Evolutionary conservation across 2,113 vertebrate species (phyloP).

Genomic region (Oncorhynchus tshawytscha): DNA sequence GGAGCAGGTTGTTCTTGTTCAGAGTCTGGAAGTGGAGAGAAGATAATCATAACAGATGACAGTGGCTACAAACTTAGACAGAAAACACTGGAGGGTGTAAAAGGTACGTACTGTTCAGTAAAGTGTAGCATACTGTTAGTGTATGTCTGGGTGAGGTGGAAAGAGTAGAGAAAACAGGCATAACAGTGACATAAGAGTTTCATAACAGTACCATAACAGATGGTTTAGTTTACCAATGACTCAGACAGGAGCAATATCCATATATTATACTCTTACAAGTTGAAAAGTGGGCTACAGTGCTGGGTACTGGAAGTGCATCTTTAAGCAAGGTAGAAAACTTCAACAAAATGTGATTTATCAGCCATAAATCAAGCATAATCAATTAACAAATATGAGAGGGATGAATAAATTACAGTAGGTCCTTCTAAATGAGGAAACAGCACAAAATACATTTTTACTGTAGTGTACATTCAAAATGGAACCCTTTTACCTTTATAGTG

Average conservation of each 20-base stretch:
- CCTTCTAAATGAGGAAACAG: constrained; percentile 12
- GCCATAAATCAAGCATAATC: constrained; percentile 33
- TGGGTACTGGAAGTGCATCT: constrained; percentile 21
- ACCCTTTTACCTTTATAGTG: too few relatives aligned
- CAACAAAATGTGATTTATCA: constrained; percentile 52
- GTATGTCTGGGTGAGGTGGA: constrained; percentile 75
- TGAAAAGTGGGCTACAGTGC: constrained; percentile 5
- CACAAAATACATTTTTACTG: constrained; percentile 30
- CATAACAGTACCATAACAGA: background rate
- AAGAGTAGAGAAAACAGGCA: constrained; percentile 9
- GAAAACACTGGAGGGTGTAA: too few relatives aligned
- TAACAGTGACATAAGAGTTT: background rate
- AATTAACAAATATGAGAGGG: constrained; percentile 32
- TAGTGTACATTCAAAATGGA: too few relatives aligned
- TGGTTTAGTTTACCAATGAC: too few relatives aligned
- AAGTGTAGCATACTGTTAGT: too few relatives aligned
- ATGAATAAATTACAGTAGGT: background rate
- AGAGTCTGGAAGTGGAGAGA: constrained; percentile 80
- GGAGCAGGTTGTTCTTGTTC: constrained; percentile 97
- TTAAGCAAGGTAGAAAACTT: constrained; percentile 17
- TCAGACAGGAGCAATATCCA: too few relatives aligned
- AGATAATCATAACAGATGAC: background rate
- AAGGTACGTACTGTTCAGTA: too few relatives aligned
- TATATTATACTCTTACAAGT: background rate
- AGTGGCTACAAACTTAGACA: too few relatives aligned